Evolutionary conservation across 1,140 invertebrate species (phyloP).

Genomic region (Hyles euphorbiae): DNA sequence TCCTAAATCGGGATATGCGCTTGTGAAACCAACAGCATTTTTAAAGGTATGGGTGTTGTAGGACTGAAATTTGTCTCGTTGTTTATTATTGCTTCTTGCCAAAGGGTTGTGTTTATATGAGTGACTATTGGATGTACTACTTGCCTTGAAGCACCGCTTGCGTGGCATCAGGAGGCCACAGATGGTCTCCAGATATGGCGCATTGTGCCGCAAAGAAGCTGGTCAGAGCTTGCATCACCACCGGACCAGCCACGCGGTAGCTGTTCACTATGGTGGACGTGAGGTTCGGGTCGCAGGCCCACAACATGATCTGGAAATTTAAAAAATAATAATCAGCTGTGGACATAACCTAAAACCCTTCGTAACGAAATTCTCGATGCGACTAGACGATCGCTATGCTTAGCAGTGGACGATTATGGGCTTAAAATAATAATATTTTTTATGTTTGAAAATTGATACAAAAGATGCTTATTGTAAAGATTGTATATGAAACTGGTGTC

Average conservation of each 20-base stretch:
- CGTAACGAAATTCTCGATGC: no score
- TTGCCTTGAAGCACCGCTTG: conserved; percentile 56
- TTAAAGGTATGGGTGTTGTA: not conserved
- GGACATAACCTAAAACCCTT: no score
- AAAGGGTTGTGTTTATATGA: not conserved
- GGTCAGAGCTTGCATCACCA: conserved; percentile 16
- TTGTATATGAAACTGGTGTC: no score
- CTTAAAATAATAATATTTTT: no score
- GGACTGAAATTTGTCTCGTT: not conserved
- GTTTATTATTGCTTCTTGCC: not conserved
- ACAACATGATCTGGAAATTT: conserved; percentile 14
- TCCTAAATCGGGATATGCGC: no score
- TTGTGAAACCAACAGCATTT: not conserved
- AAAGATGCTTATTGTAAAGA: no score
- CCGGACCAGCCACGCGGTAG: conserved; percentile 14
- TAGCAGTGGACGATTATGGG: no score
- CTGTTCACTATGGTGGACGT: conserved; percentile 13
- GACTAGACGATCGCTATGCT: no score
- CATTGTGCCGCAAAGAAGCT: conserved; percentile 74
- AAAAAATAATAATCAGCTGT: no score
- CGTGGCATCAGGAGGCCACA: conserved; percentile 71
- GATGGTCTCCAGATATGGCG: conserved; percentile 62
- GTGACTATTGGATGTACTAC: not conserved
- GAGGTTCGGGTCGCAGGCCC: conserved; percentile 15
- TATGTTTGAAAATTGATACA: no score